phyloP scores from a whole-genome alignment of 2,797 vertebrate genomes.

The Pagetopsis macropterus region DNA sequence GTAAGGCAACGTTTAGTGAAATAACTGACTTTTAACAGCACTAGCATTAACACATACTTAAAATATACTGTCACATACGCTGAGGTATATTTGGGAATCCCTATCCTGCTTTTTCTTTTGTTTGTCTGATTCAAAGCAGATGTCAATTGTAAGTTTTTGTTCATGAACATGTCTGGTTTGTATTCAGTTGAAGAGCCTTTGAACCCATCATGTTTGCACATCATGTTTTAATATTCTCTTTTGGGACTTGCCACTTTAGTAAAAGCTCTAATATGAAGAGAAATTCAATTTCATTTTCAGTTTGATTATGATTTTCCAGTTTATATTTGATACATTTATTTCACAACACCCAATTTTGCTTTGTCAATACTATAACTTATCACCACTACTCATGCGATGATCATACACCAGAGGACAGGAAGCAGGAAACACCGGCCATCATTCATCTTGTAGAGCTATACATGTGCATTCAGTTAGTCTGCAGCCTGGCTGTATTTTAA shows the following conservation, averaged over 20 bases:
- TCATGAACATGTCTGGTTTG: not conserved
- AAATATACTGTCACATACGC: not conserved
- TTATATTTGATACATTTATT: not conserved
- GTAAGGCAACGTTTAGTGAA: constrained; percentile 63
- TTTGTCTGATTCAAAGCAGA: not conserved
- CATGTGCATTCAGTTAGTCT: constrained; percentile 25
- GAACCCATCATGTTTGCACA: no score
- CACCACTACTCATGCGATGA: constrained; percentile 17
- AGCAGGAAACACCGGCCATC: constrained; percentile 18
- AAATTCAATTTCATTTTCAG: not conserved
- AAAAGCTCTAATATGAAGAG: not conserved
- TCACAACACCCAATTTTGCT: not conserved
- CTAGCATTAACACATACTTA: not conserved
- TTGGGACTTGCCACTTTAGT: no score
- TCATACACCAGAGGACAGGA: constrained; percentile 15
- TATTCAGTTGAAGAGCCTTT: not conserved
- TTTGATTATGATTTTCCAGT: not conserved
- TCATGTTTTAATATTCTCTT: not conserved
- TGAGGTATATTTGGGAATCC: not conserved
- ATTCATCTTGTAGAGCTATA: constrained; percentile 3
- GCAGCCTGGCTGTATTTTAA: not conserved
- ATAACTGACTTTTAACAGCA: not conserved
- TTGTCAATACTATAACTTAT: not conserved
- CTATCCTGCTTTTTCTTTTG: not conserved
- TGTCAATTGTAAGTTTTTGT: not conserved